Percentiles rank a stretch among this genome's conserved stretches.
phyloP scores from a whole-genome alignment of 2,888 invertebrate species.

The Esperia sulphurella region DNA sequence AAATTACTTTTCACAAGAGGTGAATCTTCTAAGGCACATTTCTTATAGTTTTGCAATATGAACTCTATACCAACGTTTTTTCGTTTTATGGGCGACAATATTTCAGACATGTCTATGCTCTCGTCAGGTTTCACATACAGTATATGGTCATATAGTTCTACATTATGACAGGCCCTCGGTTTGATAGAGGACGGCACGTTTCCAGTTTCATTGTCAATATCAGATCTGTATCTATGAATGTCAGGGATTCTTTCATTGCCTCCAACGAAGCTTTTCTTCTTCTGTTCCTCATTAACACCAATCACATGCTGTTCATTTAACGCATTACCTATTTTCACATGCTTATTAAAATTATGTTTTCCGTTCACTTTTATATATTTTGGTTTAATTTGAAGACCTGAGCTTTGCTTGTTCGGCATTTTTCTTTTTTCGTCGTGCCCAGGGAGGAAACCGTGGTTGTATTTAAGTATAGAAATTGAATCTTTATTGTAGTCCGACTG shows the following conservation, averaged over 20 bases:
- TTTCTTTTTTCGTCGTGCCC: constrained; percentile 23
- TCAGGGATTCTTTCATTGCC: constrained; percentile 59
- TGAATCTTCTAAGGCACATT: constrained; percentile 55
- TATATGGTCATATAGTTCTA: constrained; percentile 43
- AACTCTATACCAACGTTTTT: constrained; percentile 58
- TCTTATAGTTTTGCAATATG: constrained; percentile 57
- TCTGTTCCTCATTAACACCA: constrained; percentile 42
- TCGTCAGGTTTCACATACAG: constrained; percentile 60
- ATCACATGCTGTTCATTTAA: constrained; percentile 55
- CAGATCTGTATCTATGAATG: constrained; percentile 55
- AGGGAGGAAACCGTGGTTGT: constrained; percentile 55
- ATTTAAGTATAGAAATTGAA: constrained; percentile 50
- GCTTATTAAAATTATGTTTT: constrained; percentile 43
- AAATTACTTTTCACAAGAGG: constrained; percentile 36
- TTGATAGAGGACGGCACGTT: constrained; percentile 44
- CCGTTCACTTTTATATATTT: constrained; percentile 10
- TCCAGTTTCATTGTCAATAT: constrained; percentile 34
- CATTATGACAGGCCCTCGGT: constrained; percentile 55
- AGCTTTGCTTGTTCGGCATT: constrained; percentile 14
- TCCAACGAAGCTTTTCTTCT: constrained; percentile 53
- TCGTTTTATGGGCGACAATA: constrained; percentile 50
- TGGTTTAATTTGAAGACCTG: constrained; percentile 12
- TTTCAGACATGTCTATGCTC: constrained; percentile 53
- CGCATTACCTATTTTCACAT: constrained; percentile 64
- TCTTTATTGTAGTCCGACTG: constrained; percentile 37